These are phyloP conservation scores for Percina caprodes DNA, from an alignment of 2,113 vertebrate genomes.

Conservation along the genomic window DNA sequence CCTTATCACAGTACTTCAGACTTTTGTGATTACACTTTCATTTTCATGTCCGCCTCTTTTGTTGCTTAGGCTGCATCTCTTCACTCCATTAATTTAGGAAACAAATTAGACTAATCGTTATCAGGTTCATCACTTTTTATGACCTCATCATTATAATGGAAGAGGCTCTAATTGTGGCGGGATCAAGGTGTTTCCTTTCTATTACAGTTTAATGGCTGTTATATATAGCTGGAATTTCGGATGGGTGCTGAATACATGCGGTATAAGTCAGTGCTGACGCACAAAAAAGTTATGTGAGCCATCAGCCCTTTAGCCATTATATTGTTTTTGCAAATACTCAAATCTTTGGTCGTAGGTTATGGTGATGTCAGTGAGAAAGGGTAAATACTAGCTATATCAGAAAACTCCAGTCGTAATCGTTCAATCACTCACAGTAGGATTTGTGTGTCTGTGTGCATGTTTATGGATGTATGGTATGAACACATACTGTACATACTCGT, in stretches of 20 bases:
- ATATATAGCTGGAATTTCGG: conserved; percentile 18
- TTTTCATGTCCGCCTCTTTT: conserved; percentile 35
- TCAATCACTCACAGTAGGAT: neutral
- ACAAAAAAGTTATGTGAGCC: neutral
- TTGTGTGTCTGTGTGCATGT: conserved; percentile 5
- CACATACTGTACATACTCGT: neutral
- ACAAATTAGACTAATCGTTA: conserved; percentile 62
- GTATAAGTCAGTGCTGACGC: conserved; percentile 23
- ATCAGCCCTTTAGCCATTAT: neutral
- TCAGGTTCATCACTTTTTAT: conserved; percentile 70
- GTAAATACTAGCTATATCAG: neutral
- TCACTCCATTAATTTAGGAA: conserved; percentile 40
- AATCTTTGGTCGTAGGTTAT: neutral
- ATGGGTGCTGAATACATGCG: neutral
- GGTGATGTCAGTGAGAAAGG: neutral
- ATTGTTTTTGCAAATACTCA: neutral
- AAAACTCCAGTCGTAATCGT: neutral
- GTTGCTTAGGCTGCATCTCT: conserved; percentile 50
- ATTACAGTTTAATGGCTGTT: conserved; percentile 50
- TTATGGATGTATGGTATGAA: neutral
- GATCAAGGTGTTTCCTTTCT: conserved; percentile 58
- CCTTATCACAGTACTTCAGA: conserved; percentile 22
- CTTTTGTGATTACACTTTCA: conserved; percentile 40
- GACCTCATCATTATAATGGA: conserved; percentile 51
- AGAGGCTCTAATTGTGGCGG: conserved; percentile 49